Evolutionary conservation across 2,888 invertebrate genomes (phyloP).

Genomic region (Drosophila prostipennis): DNA sequence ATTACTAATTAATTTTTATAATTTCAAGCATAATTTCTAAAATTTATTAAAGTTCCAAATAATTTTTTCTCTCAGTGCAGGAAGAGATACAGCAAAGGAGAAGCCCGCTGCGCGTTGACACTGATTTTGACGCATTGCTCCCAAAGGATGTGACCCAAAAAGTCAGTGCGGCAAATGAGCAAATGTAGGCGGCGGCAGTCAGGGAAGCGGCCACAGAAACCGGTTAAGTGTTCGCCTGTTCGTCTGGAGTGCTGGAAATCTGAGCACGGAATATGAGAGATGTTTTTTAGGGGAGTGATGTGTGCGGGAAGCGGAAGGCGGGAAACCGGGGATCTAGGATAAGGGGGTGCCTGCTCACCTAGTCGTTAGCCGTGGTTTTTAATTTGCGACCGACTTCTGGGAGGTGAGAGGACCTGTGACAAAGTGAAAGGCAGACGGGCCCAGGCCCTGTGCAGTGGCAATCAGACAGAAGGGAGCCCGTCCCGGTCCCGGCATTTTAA

Average conservation of each 20-base stretch:
- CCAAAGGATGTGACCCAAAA: constrained; percentile 82
- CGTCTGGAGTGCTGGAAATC: constrained; percentile 53
- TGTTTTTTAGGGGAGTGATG: constrained; percentile 39
- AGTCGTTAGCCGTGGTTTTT: constrained; percentile 45
- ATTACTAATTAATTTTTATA: no score
- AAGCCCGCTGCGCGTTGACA: constrained; percentile 76
- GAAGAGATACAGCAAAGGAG: constrained; percentile 6
- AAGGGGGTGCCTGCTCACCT: constrained; percentile 6
- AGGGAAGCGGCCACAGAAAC: constrained; percentile 50
- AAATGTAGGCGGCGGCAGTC: constrained; percentile 64
- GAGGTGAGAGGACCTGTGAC: constrained; percentile 45
- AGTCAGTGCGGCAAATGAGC: constrained; percentile 77
- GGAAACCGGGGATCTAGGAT: no score
- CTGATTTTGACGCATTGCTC: constrained; percentile 82
- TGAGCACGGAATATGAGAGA: constrained; percentile 69
- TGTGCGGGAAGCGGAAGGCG: no score
- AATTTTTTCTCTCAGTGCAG: neutral
- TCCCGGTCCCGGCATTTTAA: constrained; percentile 60
- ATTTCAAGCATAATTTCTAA: no score
- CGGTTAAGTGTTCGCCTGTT: constrained; percentile 67
- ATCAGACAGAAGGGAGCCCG: constrained; percentile 61
- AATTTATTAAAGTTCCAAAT: no score
- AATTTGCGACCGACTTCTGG: constrained; percentile 26
- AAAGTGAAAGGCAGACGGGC: constrained; percentile 67
- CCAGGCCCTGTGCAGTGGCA: constrained; percentile 59